Base-by-base conservation (phyloP, 2,113 vertebrate genomes). In the Formicarius rufipectus region DNA sequence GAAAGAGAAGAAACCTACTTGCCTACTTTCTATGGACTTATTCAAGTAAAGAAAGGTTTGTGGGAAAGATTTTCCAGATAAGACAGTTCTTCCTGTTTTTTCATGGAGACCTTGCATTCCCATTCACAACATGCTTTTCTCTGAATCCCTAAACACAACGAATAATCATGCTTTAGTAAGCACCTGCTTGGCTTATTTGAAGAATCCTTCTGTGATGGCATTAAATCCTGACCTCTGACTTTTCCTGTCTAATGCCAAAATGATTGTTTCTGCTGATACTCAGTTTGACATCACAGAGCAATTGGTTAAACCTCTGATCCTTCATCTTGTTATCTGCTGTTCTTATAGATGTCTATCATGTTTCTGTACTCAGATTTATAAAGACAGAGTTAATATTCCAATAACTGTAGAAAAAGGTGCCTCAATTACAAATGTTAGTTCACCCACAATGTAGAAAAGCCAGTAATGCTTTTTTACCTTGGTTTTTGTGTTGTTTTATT, bases 211-310 rank as follows among this genome's bases (percentile, higher is more conserved):
- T 92, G 64, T 82, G 73, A 96, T 1, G 2, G 35, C 79, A 86
- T 84, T 96, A 95, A 97, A 92, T 76, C 87, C 74, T 62, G 92
- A 93, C 97, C 97, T 98, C 94, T 97, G 95, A 71, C 97, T 95
- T 95, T 68, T 94, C 84, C 96, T 95, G 94, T 97, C 95, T 95
- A 87, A 96, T 97, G 96, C 81, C 92, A 96, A 95, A 96, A 91
- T 96, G 90, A 97, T 98, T 97, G 97, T 97, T 98, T 98, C 97
- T 97, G 83, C 92, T 80, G 56, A 79, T 96, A 97, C 92, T 95
- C 81, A 66, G 80, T 67, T 95, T 97, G 97, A 98, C 97, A 95
- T 96, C 93, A 96, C 84, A 95, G 95, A 97, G 95, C 95, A 97
- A 93, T 97, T 96, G 89, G 80, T 95, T 97, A 97, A 97, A 94